These are phyloP conservation scores for Anthopleura sola DNA, from an alignment of 64 coral and sea anemone genomes.

Conservation along the genomic window DNA sequence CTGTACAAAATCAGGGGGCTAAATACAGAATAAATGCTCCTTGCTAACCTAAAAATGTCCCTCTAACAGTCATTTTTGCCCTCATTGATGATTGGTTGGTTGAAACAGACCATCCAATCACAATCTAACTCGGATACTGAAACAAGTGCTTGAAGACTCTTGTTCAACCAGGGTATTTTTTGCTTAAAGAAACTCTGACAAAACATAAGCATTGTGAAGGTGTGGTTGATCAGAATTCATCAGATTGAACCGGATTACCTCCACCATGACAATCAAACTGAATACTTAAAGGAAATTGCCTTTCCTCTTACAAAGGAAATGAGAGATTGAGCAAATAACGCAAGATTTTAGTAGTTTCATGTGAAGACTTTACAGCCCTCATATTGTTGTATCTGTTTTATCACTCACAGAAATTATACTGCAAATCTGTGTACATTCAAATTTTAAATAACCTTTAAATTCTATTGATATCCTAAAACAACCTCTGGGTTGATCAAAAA, in stretches of 20 bases:
- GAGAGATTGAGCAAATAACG: neutral
- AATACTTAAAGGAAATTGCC: neutral
- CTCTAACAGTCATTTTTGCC: neutral
- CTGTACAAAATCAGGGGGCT: neutral
- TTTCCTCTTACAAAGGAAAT: neutral
- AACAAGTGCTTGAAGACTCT: conserved; percentile 19
- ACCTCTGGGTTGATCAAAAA: no score
- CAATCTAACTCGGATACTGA: neutral
- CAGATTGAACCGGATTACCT: neutral
- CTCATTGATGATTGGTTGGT: neutral
- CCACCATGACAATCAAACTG: neutral
- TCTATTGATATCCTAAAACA: no score
- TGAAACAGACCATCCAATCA: neutral
- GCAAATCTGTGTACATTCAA: neutral
- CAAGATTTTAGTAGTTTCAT: neutral
- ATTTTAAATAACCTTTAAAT: neutral
- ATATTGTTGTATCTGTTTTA: neutral
- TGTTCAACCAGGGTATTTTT: neutral
- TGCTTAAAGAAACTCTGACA: conserved; percentile 6
- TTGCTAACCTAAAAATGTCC: neutral
- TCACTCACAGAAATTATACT: neutral
- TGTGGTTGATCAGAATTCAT: neutral
- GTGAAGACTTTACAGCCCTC: neutral
- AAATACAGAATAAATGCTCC: neutral
- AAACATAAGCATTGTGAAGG: neutral